Base-by-base conservation (phyloP, 2,113 vertebrate genomes). In the Struthio camelus region DNA sequence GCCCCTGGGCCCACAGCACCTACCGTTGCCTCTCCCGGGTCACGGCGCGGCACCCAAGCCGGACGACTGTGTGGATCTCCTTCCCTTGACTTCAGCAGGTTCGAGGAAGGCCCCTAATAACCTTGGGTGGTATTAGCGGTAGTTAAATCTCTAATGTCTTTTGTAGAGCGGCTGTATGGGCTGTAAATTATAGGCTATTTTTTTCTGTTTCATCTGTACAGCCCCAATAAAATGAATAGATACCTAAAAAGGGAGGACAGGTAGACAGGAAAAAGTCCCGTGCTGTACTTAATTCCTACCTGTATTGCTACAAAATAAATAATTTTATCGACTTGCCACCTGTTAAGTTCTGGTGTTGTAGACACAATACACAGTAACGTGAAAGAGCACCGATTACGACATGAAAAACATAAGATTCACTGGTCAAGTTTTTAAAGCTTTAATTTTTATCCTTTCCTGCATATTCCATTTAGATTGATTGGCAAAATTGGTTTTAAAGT, bases 401-500 rank as follows among this genome's bases (percentile, higher is more conserved):
- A 14, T 50, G 61, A 66, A 81, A 92, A 94, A 83, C 73, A 50
- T 15, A 16, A 86, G 36, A 96, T 91, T n/a, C 24, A 25, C 77
- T 88, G 64, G 80, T 93, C 64, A 82, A 15, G 40, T 89, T 92
- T 88, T 87, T 82, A 84, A 94, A 90, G 62, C 80, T 94, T 97
- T 94, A 95, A 95, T 40, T 86, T 66, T 88, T 87, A 67, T 90
- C 87, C 27, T 81, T 89, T 93, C 78, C 77, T 90, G 67, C 64
- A 48, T 92, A 89, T 94, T 61, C 19, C 9, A 14, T 51, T 94
- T 88, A 67, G 62, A 89, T 14, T 87, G 80, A 93, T 92, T 86
- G 91, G 94, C 95, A 94, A 93, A 98, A 80, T 44, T 75, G 77
- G n/a, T 96, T 91, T 79, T 86, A 59, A 89, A 56, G 59, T 78